phyloP scores from a whole-genome alignment of 1,140 invertebrate genomes.

The Lamellibrachia luymesi region DNA sequence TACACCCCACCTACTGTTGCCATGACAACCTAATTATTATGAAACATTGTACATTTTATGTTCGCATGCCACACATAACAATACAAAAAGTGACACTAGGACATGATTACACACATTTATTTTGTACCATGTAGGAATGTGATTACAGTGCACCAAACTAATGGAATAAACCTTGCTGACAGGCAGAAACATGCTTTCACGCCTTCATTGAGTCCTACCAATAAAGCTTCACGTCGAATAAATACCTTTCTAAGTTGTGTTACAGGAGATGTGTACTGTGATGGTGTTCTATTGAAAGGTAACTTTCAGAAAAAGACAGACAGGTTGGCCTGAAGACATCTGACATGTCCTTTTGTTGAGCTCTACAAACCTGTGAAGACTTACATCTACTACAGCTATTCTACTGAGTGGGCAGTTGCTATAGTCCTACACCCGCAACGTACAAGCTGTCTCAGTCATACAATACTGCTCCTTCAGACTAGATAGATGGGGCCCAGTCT shows the following conservation, averaged over 20 bases:
- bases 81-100: background rate
- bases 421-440: background rate
- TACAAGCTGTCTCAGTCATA: background rate
- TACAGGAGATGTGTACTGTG: background rate
- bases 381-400: background rate
- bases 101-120: constrained; percentile 1
- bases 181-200: background rate
- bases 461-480: background rate
- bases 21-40: constrained; percentile 1
- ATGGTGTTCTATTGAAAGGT: background rate
- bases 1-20: background rate
- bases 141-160: background rate
- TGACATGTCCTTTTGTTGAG: background rate
- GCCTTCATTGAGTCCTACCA: background rate
- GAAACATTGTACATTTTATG: background rate
- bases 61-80: background rate
- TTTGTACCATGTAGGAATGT: constrained; percentile 5
- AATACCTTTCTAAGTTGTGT: background rate
- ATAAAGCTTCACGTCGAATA: background rate
- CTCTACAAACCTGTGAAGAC: background rate
- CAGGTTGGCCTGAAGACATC: background rate
- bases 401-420: background rate
- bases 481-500: background rate
- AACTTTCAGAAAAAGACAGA: background rate
- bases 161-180: background rate